Base-by-base conservation (phyloP, 2,888 invertebrate genomes). In the Tanaodytes sp. region DNA sequence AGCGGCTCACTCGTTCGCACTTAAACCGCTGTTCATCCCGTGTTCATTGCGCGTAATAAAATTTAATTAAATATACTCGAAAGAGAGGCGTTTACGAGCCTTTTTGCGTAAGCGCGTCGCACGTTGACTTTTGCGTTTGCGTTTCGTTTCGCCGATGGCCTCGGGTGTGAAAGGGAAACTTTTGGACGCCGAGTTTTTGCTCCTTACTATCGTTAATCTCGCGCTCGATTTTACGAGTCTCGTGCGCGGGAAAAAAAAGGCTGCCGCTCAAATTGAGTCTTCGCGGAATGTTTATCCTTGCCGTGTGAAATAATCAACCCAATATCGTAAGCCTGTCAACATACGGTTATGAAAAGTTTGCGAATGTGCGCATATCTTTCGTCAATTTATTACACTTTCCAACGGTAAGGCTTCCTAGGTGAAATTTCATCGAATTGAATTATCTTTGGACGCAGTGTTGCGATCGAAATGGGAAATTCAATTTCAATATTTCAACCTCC, bases 41-140 rank as follows among this genome's bases (percentile, higher is more conserved):
- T 57, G 31, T 19, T 31, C 57, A 58, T 65, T 65, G 58, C 65
- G 40, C 46, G 51, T 45, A 23, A 43, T 67, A 57, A 67, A 61
- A 61, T 64, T 63, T 58, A 69, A 69, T 59, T 69, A 61, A 54
- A 52, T 45, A 39, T 54, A 40, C 43, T 33, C n/a, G 48, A 40
- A 30, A 55, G 51, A 43, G 45, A 52, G 23, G 46, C 62, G 45
- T 62, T 62, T 49, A 54, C 55, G 54, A 27, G 45, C 27, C 18
- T 33, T 42, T 36, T 37, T 45, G 39, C 48, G 36, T 36, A 30
- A 45, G 15, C 36, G 11, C 14, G 19, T 14, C 42, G 11, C 18
- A 5, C 45, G 23, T 23, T 23, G 4, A 23, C 23, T 4, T 23
- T 23, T 8, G 11, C 45, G 23, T 23, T 23, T 23, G 8, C 23